Evolutionary conservation across 2,113 vertebrate genomes (phyloP).

Genomic region (Ardeotis arabs): DNA sequence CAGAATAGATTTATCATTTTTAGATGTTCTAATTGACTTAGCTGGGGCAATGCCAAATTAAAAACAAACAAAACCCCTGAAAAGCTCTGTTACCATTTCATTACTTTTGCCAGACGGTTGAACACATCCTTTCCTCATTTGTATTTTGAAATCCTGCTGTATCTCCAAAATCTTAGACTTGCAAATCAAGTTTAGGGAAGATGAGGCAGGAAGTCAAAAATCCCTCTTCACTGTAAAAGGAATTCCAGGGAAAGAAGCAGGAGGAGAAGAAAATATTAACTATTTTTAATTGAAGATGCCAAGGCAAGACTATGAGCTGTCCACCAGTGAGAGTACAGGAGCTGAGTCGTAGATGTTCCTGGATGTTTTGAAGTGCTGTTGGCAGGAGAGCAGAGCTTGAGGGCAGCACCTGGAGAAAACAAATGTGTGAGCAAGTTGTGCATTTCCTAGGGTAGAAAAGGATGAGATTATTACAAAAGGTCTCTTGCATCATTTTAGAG

Average conservation of each 20-base stretch:
- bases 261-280: neutral
- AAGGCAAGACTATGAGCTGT: neutral
- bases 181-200: neutral
- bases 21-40: no score
- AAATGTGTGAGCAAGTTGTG: no score
- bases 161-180: neutral
- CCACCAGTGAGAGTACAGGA: neutral
- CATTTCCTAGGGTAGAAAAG: no score
- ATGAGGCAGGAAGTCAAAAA: neutral
- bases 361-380: no score
- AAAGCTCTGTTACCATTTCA: neutral
- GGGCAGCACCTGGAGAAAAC: no score
- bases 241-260: neutral
- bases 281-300: neutral
- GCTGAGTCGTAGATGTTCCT: no score
- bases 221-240: neutral
- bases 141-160: neutral
- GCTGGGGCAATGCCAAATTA: no score
- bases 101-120: neutral
- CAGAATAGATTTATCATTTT: no score
- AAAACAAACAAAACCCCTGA: no score
- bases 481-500: no score
- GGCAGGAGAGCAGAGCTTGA: no score
- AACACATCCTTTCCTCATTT: neutral
- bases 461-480: no score